Percentiles rank a stretch among this genome's conserved stretches.
Conservation (phyloP, 2,113 vertebrate species). For the Stictonetta naevosa region DNA sequence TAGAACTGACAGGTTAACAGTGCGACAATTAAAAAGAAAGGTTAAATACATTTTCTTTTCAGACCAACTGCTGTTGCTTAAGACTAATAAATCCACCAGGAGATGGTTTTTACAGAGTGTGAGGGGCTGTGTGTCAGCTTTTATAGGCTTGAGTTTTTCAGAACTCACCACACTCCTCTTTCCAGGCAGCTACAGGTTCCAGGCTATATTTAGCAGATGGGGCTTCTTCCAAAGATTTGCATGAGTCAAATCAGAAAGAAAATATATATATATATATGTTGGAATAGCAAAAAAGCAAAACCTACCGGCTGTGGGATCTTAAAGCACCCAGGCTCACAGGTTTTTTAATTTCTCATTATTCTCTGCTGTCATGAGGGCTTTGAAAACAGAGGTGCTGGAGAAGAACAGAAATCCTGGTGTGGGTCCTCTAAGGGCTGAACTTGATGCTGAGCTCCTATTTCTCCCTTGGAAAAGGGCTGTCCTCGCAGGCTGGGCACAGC, state of each 20-base stretch:
- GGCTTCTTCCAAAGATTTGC: conserved; percentile 3
- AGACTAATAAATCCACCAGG: conserved; percentile 65
- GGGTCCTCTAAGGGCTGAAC: neutral
- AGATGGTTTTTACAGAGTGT: conserved; percentile 41
- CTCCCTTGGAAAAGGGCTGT: neutral
- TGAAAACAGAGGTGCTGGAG: neutral
- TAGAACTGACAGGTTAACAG: conserved; percentile 69
- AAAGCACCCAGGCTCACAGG: neutral
- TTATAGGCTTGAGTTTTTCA: conserved; percentile 30
- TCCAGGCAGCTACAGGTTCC: conserved; percentile 49
- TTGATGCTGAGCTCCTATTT: neutral
- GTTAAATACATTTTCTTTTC: conserved; percentile 72
- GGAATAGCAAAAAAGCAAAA: neutral
- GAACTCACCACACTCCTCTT: conserved; percentile 26
- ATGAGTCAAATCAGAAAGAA: neutral
- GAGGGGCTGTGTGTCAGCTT: conserved; percentile 49
- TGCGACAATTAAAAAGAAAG: conserved; percentile 69
- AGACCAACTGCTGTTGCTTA: conserved; percentile 68
- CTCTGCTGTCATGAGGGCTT: neutral
- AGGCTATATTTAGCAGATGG: conserved; percentile 10
- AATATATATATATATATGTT: neutral
- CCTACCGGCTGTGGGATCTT: neutral
- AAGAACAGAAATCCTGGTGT: neutral
- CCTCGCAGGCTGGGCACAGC: neutral
- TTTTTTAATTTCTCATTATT: neutral